Conservation (phyloP, 2,888 invertebrate species). For the Tinea trinotella region DNA sequence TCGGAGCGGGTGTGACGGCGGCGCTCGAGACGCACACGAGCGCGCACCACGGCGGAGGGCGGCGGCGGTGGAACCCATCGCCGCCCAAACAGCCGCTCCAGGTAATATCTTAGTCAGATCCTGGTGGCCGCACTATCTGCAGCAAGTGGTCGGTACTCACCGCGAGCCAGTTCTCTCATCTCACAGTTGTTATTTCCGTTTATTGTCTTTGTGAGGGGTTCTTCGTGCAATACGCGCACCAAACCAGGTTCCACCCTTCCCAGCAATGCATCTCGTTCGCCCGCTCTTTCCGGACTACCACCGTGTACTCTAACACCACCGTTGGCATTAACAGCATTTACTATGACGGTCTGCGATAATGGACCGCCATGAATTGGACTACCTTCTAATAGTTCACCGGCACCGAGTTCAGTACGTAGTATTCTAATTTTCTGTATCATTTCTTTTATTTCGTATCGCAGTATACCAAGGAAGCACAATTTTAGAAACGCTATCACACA, state of each 20-base stretch:
- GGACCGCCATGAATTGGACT: conserved; percentile 64
- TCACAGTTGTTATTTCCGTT: conserved; percentile 87
- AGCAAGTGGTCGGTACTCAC: conserved; percentile 64
- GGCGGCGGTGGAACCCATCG: conserved; percentile 65
- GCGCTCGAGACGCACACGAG: conserved; percentile 47
- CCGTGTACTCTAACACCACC: conserved; percentile 73
- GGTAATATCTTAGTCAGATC: conserved; percentile 84
- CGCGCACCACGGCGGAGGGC: conserved; percentile 34
- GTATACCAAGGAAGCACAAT: conserved; percentile 89
- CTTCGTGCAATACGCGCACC: conserved; percentile 55
- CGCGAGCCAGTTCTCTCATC: conserved; percentile 78
- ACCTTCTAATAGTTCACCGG: conserved; percentile 59
- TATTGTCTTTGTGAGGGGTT: conserved; percentile 73
- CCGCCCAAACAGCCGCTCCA: conserved; percentile 79
- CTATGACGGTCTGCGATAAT: conserved; percentile 59
- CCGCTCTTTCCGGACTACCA: conserved; percentile 67
- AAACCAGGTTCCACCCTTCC: conserved; percentile 62
- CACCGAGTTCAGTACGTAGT: conserved; percentile 77
- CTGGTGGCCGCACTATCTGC: conserved; percentile 70
- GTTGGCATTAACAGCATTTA: conserved; percentile 70
- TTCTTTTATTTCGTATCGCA: conserved; percentile 89
- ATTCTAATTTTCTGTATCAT: conserved; percentile 93
- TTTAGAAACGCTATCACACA: conserved; percentile 92
- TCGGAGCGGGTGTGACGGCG: conserved; percentile 68
- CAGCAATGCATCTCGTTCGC: conserved; percentile 73